These are phyloP conservation scores for Hyla sarda DNA, from an alignment of 2,113 vertebrate species.

Conservation along the genomic window DNA sequence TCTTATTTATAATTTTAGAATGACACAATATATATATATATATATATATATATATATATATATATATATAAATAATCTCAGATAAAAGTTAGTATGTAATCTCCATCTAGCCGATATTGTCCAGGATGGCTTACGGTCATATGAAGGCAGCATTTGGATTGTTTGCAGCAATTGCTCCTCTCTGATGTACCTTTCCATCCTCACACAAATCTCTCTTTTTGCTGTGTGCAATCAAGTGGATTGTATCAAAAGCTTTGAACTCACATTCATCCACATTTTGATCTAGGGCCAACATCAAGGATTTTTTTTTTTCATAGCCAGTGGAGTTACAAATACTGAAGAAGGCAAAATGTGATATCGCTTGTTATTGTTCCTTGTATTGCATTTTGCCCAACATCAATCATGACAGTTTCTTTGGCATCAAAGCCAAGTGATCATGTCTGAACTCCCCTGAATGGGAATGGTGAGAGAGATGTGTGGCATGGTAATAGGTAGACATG, in stretches of 20 bases:
- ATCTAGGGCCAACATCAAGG: conserved; percentile 56
- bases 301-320: conserved; percentile 59
- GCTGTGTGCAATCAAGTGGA: conserved; percentile 59
- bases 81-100: not conserved
- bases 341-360: conserved; percentile 58
- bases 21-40: not conserved
- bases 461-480: conserved; percentile 53
- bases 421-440: conserved; percentile 57
- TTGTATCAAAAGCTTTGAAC: conserved; percentile 60
- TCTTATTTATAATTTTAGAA: not conserved
- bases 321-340: conserved; percentile 59
- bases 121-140: not conserved
- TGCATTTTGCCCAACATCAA: conserved; percentile 59
- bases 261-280: conserved; percentile 57
- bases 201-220: conserved; percentile 46
- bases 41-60: not conserved
- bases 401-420: conserved; percentile 59
- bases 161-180: not conserved
- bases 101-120: not conserved
- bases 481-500: conserved; percentile 49
- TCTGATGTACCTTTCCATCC: conserved; percentile 36
- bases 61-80: not conserved
- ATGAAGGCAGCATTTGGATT: not conserved
- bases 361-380: conserved; percentile 60
- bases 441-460: conserved; percentile 54